These are phyloP conservation scores for Papilio demoleus DNA, from an alignment of 2,888 invertebrate species.

Conservation along the genomic window DNA sequence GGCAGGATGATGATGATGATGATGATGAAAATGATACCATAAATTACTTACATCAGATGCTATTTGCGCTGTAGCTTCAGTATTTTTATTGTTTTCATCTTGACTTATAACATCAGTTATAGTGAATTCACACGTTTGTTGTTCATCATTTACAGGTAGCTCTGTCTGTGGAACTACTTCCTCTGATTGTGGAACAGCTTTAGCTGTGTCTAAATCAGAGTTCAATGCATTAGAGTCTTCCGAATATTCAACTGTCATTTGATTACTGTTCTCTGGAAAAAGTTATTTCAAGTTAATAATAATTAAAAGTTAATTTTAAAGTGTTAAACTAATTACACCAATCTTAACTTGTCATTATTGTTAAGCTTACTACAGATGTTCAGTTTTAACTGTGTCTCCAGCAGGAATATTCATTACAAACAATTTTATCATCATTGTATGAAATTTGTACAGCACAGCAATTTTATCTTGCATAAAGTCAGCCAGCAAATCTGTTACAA, in stretches of 20 bases:
- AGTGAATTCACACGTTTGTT: slow-evolving; percentile 14
- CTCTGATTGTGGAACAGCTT: slow-evolving; percentile 28
- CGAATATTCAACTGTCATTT: slow-evolving; percentile 64
- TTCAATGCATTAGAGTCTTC: slow-evolving; percentile 68
- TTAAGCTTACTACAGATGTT: too few species aligned
- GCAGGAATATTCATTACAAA: too few species aligned
- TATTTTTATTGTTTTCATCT: slow-evolving; percentile 16
- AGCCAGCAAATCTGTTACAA: too few species aligned
- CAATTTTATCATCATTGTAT: too few species aligned
- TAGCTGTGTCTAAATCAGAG: slow-evolving; percentile 51
- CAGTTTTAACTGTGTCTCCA: too few species aligned
- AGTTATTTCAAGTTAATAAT: neutral
- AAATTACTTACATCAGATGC: slow-evolving; percentile 35
- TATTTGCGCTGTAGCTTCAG: neutral
- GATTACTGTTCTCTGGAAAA: slow-evolving; percentile 66
- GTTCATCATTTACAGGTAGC: neutral
- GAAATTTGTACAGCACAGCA: too few species aligned
- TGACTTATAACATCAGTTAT: slow-evolving; percentile 31
- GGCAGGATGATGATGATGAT: too few species aligned
- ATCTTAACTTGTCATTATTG: neutral
- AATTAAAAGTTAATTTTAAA: neutral
- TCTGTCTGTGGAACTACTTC: slow-evolving; percentile 10
- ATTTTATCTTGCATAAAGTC: too few species aligned
- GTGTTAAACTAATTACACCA: neutral
- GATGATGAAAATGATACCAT: too few species aligned